Evolutionary conservation across 2,113 vertebrate genomes (phyloP), one percentile per base, ranked within the genome.

Genomic region (Suricata suricatta): DNA sequence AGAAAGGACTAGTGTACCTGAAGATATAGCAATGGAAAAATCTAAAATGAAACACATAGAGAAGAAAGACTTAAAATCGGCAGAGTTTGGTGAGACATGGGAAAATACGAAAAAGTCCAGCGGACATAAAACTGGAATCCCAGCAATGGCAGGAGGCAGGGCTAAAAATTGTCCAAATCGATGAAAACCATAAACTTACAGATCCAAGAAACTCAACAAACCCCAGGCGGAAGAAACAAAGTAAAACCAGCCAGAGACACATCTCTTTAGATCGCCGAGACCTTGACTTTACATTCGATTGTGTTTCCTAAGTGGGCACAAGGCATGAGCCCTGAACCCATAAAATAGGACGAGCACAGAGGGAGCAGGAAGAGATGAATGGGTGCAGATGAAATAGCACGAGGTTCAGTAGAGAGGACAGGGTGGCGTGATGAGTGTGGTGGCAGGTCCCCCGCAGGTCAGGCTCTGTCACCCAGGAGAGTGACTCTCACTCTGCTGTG

Each of bases 1-100:
- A 72, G 76, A 82, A 87, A 95, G 91, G 15, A 63, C 27, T 47
- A 41, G 14, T 29, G 81, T 64, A 38, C 93, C 23, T 71, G 89
- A 95, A 90, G 86, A 82, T 25, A 44, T 0, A 64, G 25, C 79
- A 72, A 68, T 2, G 19, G 93, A 64, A 89, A 85, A 52, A 82
- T 52, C 41, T 38, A 44, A 76, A 86, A 71, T 38, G 31, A 68
- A 52, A 72, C 63, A 52, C 44, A 52, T 9, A 80, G 7, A 54
- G 44, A 38, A 60, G 5, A 80, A 68, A 60, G 60, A 84, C 76
- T 66, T 47, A 3, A 41, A 38, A 14, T 0, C 12, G 47, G 66
- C 72, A 86, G 79, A 31, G 13, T 80, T 52, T n/a, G 38, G 27
- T 41, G 66, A 54, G 8, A 35, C 50, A 9, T 0, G 3, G n/a